phyloP scores from a whole-genome alignment of 2,113 vertebrate species.

The Sinosuthora webbiana region DNA sequence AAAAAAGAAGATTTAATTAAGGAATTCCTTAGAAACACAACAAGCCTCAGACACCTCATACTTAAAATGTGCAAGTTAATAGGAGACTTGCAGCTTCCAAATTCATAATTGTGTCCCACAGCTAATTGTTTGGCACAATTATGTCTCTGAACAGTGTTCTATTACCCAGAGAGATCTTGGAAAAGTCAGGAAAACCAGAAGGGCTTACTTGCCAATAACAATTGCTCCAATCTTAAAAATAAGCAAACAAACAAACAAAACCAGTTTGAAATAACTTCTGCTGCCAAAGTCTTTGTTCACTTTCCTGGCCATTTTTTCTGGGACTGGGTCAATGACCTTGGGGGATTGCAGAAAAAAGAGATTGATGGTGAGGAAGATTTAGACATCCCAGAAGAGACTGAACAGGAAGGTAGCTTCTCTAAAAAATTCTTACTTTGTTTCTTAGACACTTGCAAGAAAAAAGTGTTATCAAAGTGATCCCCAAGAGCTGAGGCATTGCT shows the following conservation, averaged over 20 bases:
- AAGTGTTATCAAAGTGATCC: neutral
- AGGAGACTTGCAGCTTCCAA: neutral
- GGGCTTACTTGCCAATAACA: neutral
- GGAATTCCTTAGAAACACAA: constrained; percentile 1
- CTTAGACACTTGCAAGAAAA: neutral
- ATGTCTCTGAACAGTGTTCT: neutral
- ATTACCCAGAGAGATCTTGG: neutral
- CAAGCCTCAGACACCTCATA: neutral
- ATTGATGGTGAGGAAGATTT: neutral
- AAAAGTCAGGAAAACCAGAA: neutral
- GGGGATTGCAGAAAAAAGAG: neutral
- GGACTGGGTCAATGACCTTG: neutral
- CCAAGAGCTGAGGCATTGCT: neutral
- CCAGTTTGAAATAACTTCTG: neutral
- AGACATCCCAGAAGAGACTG: neutral
- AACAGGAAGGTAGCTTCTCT: neutral
- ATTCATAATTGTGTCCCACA: neutral
- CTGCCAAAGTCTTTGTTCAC: neutral
- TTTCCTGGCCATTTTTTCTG: neutral
- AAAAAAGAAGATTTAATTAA: neutral
- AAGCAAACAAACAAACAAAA: neutral
- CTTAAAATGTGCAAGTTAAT: neutral
- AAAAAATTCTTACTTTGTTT: neutral
- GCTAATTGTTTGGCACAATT: neutral
- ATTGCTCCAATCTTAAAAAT: neutral